Base-by-base conservation (phyloP, 2,113 vertebrate genomes). In the Leptobrachium ailaonicum region DNA sequence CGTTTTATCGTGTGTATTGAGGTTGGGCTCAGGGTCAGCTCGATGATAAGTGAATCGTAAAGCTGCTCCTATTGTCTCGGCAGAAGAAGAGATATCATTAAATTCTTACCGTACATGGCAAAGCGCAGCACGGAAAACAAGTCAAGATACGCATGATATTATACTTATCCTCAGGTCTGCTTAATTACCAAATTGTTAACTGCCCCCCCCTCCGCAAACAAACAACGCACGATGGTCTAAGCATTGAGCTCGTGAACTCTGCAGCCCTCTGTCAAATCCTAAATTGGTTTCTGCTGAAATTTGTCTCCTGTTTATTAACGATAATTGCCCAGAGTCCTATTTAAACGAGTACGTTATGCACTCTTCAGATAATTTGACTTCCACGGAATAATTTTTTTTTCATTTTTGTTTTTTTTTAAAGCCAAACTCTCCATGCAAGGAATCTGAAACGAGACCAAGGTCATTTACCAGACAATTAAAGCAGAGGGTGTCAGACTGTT, bases 271-370 rank as follows among this genome's bases (percentile, higher is more conserved):
- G 76, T 78, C 76, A 78, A 62, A 47, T 45, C 6, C 54, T n/a
- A n/a, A 60, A 67, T 6, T 20, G 2, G 76, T 54, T 47, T 43
- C 41, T 32, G n/a, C 56, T 56, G 11, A 78, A 63, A 32, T 14
- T 41, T 44, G 56, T 41, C 3, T 47, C 40, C 14, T 77, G 62
- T 70, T 70, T 77, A 68, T 68, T 63, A 71, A 14, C 45, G 53
- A 60, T 78, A 78, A 78, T 78, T 78, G 67, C 66, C 67, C 20
- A 41, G 41, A 63, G 41, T n/a, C 41, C 71, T 78, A 67, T 71
- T 71, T 78, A 71, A 54, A 71, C n/a, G 62, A 71, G 67, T 12
- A 41, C 41, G 64, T 68, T 77, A 44, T 58, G 2, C 6, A 32
- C 11, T 40, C 42, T 42, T n/a, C 12, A 44, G 42, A 78, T 41